Conservation (phyloP, 2,113 vertebrate genomes). For the Eulemur macaco region DNA sequence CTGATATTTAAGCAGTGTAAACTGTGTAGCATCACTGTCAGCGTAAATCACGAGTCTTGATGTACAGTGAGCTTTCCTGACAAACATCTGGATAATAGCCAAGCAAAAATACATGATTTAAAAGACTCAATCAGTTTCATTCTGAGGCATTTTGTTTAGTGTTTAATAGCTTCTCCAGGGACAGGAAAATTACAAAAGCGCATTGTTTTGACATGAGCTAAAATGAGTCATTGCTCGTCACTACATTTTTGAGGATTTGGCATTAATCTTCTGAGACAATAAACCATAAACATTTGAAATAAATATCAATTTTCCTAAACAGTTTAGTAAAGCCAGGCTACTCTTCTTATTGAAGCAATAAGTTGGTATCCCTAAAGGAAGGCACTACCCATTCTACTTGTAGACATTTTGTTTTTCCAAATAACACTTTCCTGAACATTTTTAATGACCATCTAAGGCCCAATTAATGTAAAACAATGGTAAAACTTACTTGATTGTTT, state of each 20-base stretch:
- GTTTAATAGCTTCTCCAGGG: constrained; percentile 86
- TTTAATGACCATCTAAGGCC: not conserved
- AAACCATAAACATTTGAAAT: constrained; percentile 73
- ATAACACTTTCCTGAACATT: constrained; percentile 41
- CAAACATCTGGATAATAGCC: constrained; percentile 80
- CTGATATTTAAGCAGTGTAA: constrained; percentile 78
- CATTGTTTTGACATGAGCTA: constrained; percentile 84
- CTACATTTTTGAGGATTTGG: constrained; percentile 79
- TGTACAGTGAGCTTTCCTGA: constrained; percentile 72
- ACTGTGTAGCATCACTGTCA: constrained; percentile 84
- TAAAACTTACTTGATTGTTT: not conserved
- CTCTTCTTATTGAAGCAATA: constrained; percentile 41
- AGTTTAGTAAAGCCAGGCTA: constrained; percentile 59
- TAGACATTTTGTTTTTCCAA: not conserved
- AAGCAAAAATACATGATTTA: constrained; percentile 81
- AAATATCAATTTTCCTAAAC: constrained; percentile 70
- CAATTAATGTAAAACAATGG: not conserved
- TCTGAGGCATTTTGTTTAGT: constrained; percentile 83
- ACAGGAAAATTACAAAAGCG: constrained; percentile 84
- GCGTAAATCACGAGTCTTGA: constrained; percentile 80
- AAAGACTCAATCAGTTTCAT: constrained; percentile 84
- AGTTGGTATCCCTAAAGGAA: constrained; percentile 28
- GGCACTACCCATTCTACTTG: not conserved
- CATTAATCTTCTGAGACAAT: constrained; percentile 75
- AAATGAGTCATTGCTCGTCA: constrained; percentile 79